phyloP scores from a whole-genome alignment of 2,888 invertebrate species.

The Machimus atricapillus region DNA sequence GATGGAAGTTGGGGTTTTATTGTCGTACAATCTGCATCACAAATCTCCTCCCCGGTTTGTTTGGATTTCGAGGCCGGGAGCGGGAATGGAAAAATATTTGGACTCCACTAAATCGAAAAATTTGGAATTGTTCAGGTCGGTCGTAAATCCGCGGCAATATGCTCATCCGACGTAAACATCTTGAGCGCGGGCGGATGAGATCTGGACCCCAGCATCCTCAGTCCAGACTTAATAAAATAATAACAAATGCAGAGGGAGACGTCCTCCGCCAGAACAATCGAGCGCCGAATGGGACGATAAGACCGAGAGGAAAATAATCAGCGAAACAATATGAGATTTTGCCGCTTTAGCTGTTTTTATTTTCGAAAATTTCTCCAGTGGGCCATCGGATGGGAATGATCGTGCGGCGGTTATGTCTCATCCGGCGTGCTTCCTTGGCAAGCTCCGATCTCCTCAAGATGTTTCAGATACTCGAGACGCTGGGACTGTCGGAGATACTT shows the following conservation, averaged over 20 bases:
- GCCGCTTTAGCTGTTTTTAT: not conserved
- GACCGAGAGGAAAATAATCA: conserved; percentile 21
- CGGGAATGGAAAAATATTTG: not conserved
- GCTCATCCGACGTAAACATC: not conserved
- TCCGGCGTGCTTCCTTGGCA: not conserved
- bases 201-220: not conserved
- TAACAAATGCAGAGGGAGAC: not conserved
- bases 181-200: not conserved
- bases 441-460: not conserved
- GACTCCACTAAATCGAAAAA: not conserved
- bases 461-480: not conserved
- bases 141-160: not conserved
- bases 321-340: conserved; percentile 11
- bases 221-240: not conserved
- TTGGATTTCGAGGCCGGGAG: not conserved
- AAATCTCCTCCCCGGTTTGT: not conserved
- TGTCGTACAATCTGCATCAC: not conserved
- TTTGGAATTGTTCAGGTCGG: not conserved
- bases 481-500: not conserved
- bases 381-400: conserved; percentile 25
- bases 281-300: not conserved
- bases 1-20: not conserved
- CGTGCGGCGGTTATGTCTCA: conserved; percentile 8
- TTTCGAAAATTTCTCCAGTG: conserved; percentile 24
- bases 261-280: not conserved